These are phyloP conservation scores for Rhizomys pruinosus DNA, from an alignment of 2,113 vertebrate genomes.

Conservation along the genomic window DNA sequence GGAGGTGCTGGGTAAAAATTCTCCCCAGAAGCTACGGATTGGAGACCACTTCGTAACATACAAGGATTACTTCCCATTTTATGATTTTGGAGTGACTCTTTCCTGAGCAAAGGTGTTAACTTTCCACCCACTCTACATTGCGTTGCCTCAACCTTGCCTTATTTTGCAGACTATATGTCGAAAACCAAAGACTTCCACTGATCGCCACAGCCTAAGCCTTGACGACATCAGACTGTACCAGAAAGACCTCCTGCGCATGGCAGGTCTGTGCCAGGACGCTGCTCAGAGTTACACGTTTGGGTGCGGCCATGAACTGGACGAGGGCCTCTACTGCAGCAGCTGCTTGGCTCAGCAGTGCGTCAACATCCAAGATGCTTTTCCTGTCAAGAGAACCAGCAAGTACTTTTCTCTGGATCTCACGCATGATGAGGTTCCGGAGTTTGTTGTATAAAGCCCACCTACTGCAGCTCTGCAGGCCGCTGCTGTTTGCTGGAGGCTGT, in stretches of 20 bases:
- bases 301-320: constrained; percentile 92
- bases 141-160: neutral
- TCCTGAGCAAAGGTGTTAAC: neutral
- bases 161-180: constrained; percentile 88
- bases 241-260: constrained; percentile 94
- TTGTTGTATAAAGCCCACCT: constrained; percentile 91
- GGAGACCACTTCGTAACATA: neutral
- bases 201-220: constrained; percentile 97
- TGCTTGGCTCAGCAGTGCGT: constrained; percentile 93
- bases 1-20: neutral
- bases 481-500: neutral
- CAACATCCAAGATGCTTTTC: constrained; percentile 90
- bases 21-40: neutral
- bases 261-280: constrained; percentile 96
- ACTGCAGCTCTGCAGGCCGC: constrained; percentile 52
- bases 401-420: constrained; percentile 98
- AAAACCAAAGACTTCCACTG: constrained; percentile 94
- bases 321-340: constrained; percentile 90
- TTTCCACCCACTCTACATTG: neutral
- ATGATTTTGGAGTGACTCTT: neutral
- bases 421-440: constrained; percentile 96
- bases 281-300: constrained; percentile 99
- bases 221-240: constrained; percentile 97
- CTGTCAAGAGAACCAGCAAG: constrained; percentile 97
- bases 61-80: neutral